A percentile compares a stretch with the other conserved stretches of the same genome.
These are phyloP conservation scores for Bombus breviceps DNA, from an alignment of 1,140 invertebrate species.

Conservation along the genomic window DNA sequence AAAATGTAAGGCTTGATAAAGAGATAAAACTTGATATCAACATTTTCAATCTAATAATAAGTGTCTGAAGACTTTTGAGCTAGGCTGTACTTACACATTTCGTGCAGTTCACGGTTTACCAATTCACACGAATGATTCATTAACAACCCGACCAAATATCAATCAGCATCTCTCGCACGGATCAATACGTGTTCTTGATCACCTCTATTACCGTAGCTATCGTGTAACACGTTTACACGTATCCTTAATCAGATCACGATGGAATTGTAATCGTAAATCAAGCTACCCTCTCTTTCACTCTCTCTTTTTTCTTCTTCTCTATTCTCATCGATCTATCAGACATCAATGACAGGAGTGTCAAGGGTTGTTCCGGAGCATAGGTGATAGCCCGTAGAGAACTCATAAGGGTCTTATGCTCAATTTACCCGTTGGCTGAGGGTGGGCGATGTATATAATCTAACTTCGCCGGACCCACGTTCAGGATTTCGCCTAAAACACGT, in stretches of 20 bases:
- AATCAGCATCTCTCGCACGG: neutral
- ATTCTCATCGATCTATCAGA: neutral
- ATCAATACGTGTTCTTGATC: conserved; percentile 10
- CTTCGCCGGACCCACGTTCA: neutral
- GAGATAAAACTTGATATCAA: too few relatives aligned
- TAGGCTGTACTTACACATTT: neutral
- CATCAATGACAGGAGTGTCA: neutral
- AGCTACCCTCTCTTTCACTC: neutral
- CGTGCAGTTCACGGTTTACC: neutral
- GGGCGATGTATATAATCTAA: neutral
- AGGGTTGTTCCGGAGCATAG: neutral
- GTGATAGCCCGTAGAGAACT: neutral
- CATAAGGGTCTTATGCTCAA: neutral
- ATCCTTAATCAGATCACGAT: neutral
- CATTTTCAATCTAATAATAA: too few relatives aligned
- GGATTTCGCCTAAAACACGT: neutral
- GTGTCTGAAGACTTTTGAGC: neutral
- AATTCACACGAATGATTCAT: neutral
- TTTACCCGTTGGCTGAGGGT: neutral
- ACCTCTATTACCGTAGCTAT: neutral
- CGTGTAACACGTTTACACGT: neutral
- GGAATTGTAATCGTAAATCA: conserved; percentile 15
- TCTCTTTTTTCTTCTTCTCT: neutral
- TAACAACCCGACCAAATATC: conserved; percentile 1
- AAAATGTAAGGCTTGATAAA: too few relatives aligned